phyloP scores from a whole-genome alignment of 2,888 invertebrate species.

The Tyria jacobaeae region DNA sequence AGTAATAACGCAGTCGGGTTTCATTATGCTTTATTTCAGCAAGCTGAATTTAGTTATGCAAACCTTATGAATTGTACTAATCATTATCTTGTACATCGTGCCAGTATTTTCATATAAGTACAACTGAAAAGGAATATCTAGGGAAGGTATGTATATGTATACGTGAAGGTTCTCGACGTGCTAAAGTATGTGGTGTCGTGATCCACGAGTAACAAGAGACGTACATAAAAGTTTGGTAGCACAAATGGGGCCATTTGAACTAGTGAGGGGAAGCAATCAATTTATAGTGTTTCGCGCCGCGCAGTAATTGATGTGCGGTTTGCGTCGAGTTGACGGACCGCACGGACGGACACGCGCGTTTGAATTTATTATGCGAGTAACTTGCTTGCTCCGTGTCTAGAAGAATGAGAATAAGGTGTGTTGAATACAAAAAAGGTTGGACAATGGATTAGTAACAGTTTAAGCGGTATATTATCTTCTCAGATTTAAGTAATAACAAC shows the following conservation, averaged over 20 bases:
- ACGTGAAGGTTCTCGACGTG: neutral
- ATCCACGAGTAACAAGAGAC: slow-evolving; percentile 34
- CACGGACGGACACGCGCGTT: slow-evolving; percentile 53
- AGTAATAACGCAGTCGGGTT: no score
- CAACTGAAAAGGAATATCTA: neutral
- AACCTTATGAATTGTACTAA: no score
- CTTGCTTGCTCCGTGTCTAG: slow-evolving; percentile 17
- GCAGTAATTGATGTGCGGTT: slow-evolving; percentile 75
- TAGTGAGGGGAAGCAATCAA: slow-evolving; percentile 72
- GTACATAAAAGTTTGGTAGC: slow-evolving; percentile 49
- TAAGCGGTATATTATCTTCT: no score
- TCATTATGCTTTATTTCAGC: no score
- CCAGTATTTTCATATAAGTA: no score
- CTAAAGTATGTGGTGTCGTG: slow-evolving; percentile 5
- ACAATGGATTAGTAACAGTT: neutral
- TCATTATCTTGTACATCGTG: no score
- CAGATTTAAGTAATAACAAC: neutral
- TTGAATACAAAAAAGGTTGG: neutral
- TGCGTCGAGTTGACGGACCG: slow-evolving; percentile 59
- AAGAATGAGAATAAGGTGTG: neutral
- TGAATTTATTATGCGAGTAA: slow-evolving; percentile 27
- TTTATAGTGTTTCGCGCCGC: slow-evolving; percentile 71
- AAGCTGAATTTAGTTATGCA: no score
- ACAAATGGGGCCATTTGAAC: slow-evolving; percentile 59
- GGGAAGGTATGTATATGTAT: neutral